Percentiles rank a stretch among this genome's conserved stretches.
Evolutionary conservation across 2,797 vertebrate genomes (phyloP).

Genomic region (Sebastes miniatus): DNA sequence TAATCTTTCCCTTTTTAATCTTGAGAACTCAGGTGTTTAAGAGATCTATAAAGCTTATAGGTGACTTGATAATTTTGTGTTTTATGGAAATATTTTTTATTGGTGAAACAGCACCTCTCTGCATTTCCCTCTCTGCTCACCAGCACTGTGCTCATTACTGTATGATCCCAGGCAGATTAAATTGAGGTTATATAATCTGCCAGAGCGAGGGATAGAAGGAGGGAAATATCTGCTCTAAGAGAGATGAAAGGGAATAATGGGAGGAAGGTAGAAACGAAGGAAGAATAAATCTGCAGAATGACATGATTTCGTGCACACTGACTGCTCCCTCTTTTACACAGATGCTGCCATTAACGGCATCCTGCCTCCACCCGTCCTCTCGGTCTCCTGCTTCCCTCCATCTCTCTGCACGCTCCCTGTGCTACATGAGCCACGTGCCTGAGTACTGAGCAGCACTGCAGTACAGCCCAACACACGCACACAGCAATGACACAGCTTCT

Average conservation of each 20-base stretch:
- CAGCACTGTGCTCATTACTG: conserved; percentile 37
- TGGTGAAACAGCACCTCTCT: neutral
- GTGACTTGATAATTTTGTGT: neutral
- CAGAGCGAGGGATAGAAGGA: conserved; percentile 9
- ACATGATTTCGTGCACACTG: neutral
- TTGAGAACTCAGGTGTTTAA: neutral
- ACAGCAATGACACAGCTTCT: conserved; percentile 67
- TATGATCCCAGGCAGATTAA: conserved; percentile 72
- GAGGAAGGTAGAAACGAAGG: neutral
- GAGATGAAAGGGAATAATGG: conserved; percentile 11
- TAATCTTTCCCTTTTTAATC: neutral
- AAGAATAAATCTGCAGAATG: neutral
- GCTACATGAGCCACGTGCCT: conserved; percentile 67
- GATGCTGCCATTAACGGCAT: conserved; percentile 15
- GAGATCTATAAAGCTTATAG: neutral
- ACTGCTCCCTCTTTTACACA: conserved; percentile 1
- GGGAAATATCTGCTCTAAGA: conserved; percentile 17
- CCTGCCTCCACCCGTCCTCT: conserved; percentile 21
- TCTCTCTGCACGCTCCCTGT: conserved; percentile 56
- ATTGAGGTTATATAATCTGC: conserved; percentile 70
- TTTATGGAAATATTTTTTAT: neutral
- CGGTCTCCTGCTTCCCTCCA: conserved; percentile 52
- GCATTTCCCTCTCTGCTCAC: neutral
- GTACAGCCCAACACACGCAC: conserved; percentile 23
- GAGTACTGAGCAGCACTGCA: conserved; percentile 61